Evolutionary conservation across 2,113 vertebrate genomes (phyloP), one percentile per base, ranked within the genome.

Genomic region (Neodontobutis hainanensis): DNA sequence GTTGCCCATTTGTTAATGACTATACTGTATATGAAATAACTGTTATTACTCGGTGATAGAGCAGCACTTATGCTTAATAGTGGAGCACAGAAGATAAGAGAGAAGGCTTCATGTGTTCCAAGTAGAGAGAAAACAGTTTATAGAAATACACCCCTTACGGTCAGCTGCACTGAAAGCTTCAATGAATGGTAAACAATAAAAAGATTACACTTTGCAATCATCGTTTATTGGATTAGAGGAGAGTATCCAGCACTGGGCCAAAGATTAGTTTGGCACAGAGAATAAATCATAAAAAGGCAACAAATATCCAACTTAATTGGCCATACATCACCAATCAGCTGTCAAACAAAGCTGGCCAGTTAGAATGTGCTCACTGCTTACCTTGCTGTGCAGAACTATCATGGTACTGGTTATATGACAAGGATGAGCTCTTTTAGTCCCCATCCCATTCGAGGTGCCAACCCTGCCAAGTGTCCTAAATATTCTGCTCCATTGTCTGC

Each of bases 391-490:
- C 36, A 75, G 61, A 51, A 65, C 68, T 75, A 79, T 80, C 68
- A 81, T 74, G 73, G 68, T 72, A 68, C 76, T 66, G 73, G 78
- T 64, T 80, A 73, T 75, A 66, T 81, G 62, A 75, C 49, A 11
- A 55, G 70, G 68, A 80, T 83, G 85, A 85, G 86, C 88, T 84
- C 81, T 83, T 89, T 58, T 85, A 83, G 75, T 68, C 65, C 58
- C 73, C 77, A 68, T 81, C 74, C 78, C 72, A 70, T 80, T 61
- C 56, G 68, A 80, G 68, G 57, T 27, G 57, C 59, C 62, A 45
- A 46, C 51, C 48, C 78, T 80, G 80, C 86, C 89, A 90, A 87
- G 80, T 85, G 80, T 84, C 89, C 89, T 89, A 87, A 91, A 92
- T 91, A 85, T 83, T 78, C 58, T 4, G 27, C 76, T 78, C 71